These are phyloP conservation scores for Lampropteryx suffumata DNA, from an alignment of 2,888 invertebrate genomes.

Conservation along the genomic window DNA sequence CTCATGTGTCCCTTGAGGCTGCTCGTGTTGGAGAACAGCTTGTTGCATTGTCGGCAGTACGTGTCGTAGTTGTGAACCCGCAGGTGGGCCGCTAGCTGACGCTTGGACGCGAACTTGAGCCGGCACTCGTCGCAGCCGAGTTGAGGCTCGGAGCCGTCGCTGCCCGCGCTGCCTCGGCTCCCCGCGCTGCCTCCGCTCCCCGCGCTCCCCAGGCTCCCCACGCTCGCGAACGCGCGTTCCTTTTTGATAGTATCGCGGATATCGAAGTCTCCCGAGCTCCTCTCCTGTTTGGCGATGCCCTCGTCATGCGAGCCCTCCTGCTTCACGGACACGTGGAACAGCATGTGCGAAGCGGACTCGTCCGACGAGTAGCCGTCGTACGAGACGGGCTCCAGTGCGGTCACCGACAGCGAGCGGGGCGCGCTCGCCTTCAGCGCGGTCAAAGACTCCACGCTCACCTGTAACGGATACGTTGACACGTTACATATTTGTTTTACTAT, in stretches of 20 bases:
- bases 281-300: neutral
- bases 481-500: too few species aligned
- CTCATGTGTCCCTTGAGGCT: slow-evolving; percentile 5
- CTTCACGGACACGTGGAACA: slow-evolving; percentile 2
- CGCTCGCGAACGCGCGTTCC: too few species aligned
- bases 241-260: too few species aligned
- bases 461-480: neutral
- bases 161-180: too few species aligned
- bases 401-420: neutral
- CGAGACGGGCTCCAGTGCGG: neutral
- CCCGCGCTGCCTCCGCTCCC: too few species aligned
- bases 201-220: too few species aligned
- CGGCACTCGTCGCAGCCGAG: slow-evolving; percentile 8
- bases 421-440: neutral
- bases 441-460: neutral
- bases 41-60: slow-evolving; percentile 6
- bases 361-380: neutral
- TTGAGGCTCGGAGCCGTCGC: neutral
- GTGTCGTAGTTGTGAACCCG: slow-evolving; percentile 3
- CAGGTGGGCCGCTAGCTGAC: neutral
- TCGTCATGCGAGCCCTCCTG: neutral
- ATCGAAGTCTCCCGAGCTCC: neutral
- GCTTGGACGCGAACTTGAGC: neutral
- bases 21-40: slow-evolving; percentile 9
- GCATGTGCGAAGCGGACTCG: neutral